A percentile compares a stretch with the other conserved stretches of the same genome.
These are phyloP conservation scores for Bombus turneri DNA, from an alignment of 1,140 invertebrate genomes.

Conservation along the genomic window DNA sequence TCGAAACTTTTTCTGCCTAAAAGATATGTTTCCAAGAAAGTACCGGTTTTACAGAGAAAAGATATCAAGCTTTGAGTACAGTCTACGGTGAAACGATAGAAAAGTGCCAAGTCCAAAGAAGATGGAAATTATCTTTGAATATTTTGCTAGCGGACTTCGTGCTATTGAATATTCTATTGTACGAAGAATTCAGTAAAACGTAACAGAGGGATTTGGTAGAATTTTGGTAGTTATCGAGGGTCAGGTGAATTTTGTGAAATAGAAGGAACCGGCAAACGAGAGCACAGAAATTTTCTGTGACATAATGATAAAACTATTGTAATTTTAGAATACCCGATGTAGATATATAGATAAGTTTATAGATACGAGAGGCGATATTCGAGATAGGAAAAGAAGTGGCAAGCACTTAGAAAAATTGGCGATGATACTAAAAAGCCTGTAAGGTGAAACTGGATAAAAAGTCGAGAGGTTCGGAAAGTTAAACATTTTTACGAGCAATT, in stretches of 20 bases:
- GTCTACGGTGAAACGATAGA: neutral
- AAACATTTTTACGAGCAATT: constrained; percentile 28
- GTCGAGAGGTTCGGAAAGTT: constrained; percentile 15
- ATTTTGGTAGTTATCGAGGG: neutral
- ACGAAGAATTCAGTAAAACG: neutral
- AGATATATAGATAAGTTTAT: neutral
- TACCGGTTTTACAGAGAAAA: neutral
- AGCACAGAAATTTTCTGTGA: accelerated
- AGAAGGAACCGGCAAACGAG: neutral
- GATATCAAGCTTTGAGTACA: neutral
- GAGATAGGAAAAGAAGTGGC: neutral
- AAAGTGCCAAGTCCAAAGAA: too few species aligned
- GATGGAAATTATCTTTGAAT: neutral
- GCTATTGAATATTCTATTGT: neutral
- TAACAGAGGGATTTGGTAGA: neutral
- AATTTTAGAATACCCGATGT: neutral
- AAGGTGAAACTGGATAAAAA: neutral
- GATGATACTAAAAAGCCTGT: constrained; percentile 4
- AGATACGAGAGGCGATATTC: neutral
- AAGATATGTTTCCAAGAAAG: neutral
- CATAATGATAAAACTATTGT: neutral
- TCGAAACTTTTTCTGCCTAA: neutral
- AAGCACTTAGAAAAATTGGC: constrained; percentile 23
- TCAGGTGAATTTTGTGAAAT: neutral
- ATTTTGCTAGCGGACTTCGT: neutral